A percentile compares a stretch with the other conserved stretches of the same genome.
Evolutionary conservation across 2,888 invertebrate species (phyloP).

Genomic region (Chloroclysta siterata): DNA sequence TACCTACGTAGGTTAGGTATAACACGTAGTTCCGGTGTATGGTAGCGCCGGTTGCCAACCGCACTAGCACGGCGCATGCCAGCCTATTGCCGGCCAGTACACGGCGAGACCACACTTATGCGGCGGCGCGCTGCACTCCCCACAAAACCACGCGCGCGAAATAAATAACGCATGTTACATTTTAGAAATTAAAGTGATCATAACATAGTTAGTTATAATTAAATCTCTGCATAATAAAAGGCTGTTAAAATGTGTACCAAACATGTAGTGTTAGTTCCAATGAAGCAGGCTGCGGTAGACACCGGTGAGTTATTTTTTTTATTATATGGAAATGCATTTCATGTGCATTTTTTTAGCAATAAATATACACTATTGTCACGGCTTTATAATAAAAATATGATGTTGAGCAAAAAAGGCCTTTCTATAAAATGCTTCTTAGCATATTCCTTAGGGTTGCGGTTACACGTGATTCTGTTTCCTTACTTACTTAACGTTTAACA

Average conservation of each 20-base stretch:
- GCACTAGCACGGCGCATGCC: not conserved
- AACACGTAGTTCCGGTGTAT: no score
- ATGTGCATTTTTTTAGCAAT: not conserved
- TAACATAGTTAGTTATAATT: not conserved
- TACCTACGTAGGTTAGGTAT: no score
- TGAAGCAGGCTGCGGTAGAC: conserved; percentile 62
- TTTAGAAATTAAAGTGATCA: not conserved
- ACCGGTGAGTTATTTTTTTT: conserved; percentile 56
- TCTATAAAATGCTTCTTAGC: no score
- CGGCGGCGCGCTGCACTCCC: conserved; percentile 1
- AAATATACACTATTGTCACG: not conserved
- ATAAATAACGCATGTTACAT: conserved; percentile 8
- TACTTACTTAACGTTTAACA: no score
- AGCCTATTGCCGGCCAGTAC: not conserved
- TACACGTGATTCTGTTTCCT: no score
- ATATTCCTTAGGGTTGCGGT: no score
- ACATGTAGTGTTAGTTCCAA: conserved; percentile 66
- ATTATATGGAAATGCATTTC: not conserved
- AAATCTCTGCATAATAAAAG: conserved; percentile 37
- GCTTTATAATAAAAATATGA: not conserved
- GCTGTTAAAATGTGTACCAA: conserved; percentile 63
- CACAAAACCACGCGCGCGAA: conserved; percentile 6
- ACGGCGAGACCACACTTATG: conserved; percentile 1
- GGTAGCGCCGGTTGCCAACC: no score
- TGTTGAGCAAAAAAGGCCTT: no score